Conservation (phyloP, 2,113 vertebrate species). For the Zapornia atra region DNA sequence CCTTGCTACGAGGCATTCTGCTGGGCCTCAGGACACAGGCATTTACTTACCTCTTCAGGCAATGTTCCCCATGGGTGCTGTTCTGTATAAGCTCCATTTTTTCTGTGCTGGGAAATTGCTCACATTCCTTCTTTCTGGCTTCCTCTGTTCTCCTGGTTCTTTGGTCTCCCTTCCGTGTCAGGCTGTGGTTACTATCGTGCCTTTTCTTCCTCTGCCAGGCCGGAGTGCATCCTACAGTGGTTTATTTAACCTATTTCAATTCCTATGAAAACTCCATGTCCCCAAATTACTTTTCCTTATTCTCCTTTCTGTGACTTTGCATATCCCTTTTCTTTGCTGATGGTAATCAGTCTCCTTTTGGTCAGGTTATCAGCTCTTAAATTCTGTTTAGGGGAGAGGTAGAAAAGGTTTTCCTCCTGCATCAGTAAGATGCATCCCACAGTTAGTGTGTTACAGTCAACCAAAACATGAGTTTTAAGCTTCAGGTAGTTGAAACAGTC, state of each 20-base stretch:
- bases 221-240: too few species aligned
- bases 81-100: neutral
- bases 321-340: neutral
- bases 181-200: neutral
- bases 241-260: neutral
- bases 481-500: neutral
- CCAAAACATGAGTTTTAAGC: neutral
- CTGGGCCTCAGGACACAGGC: neutral
- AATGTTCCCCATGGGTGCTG: neutral
- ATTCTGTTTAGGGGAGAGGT: neutral
- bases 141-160: neutral
- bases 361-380: neutral
- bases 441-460: neutral
- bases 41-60: neutral
- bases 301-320: neutral
- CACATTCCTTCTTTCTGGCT: neutral
- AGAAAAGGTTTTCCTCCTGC: neutral
- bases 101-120: neutral
- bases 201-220: neutral
- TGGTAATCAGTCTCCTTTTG: neutral
- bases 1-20: neutral
- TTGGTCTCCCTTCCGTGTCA: neutral
- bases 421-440: neutral
- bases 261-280: neutral
- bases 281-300: neutral